A percentile compares a stretch with the other conserved stretches of the same genome.
These are phyloP conservation scores for Dermolepida albohirtum DNA, from an alignment of 2,888 invertebrate species.

Conservation along the genomic window DNA sequence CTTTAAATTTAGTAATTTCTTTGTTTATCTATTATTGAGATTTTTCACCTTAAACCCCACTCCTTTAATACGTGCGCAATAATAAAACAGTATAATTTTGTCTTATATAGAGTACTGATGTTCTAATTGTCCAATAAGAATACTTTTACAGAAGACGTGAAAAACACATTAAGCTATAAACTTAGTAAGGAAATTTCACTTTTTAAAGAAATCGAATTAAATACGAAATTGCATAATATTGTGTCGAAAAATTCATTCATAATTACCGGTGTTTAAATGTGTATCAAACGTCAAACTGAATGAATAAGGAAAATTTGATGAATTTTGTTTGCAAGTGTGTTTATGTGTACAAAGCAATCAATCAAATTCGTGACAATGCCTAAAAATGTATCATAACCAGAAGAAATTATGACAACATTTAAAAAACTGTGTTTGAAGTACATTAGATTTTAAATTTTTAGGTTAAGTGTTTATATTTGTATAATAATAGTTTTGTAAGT, in stretches of 20 bases:
- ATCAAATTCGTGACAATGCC: constrained; percentile 1
- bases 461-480: constrained; percentile 41
- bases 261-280: constrained; percentile 32
- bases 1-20: constrained; percentile 48
- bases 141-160: constrained; percentile 11
- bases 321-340: constrained; percentile 19
- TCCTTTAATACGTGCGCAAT: constrained; percentile 37
- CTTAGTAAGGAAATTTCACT: neutral
- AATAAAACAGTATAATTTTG: constrained; percentile 37
- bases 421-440: constrained; percentile 10
- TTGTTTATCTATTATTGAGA: constrained; percentile 48
- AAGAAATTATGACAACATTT: constrained; percentile 16
- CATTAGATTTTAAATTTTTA: constrained; percentile 32
- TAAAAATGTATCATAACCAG: constrained; percentile 1
- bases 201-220: neutral
- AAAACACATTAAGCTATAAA: constrained; percentile 7
- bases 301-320: constrained; percentile 39
- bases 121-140: constrained; percentile 11
- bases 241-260: constrained; percentile 7
- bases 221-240: constrained; percentile 21
- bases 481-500: neutral
- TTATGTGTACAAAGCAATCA: neutral
- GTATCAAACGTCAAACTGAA: constrained; percentile 40
- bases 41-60: constrained; percentile 41
- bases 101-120: constrained; percentile 22